These are phyloP conservation scores for Dascillus cervinus DNA, from an alignment of 2,888 invertebrate genomes.

Conservation along the genomic window DNA sequence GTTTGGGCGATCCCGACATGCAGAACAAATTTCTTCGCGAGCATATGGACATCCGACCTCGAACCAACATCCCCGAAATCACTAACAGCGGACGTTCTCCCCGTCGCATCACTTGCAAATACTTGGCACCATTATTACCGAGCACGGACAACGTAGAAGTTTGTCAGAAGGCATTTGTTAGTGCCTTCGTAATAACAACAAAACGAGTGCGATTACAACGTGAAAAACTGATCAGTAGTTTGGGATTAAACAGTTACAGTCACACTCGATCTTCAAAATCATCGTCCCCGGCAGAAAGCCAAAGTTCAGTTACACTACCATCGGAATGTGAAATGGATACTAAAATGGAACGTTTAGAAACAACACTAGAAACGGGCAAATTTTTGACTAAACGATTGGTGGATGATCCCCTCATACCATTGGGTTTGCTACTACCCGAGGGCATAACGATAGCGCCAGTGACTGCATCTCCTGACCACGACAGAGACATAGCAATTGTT, in stretches of 20 bases:
- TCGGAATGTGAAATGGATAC: slow-evolving; percentile 17
- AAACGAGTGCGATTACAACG: slow-evolving; percentile 46
- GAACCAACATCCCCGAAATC: slow-evolving; percentile 36
- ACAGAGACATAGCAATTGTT: slow-evolving; percentile 46
- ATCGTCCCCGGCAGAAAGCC: slow-evolving; percentile 18
- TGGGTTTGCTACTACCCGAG: slow-evolving; percentile 41
- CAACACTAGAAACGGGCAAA: slow-evolving; percentile 1
- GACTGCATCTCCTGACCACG: slow-evolving; percentile 40
- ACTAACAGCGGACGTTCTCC: slow-evolving; percentile 35
- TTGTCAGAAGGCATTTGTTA: slow-evolving; percentile 50
- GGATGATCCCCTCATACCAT: slow-evolving; percentile 41
- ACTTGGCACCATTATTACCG: slow-evolving; percentile 41
- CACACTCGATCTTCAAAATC: slow-evolving; percentile 26
- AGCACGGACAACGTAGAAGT: slow-evolving; percentile 40
- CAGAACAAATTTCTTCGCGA: slow-evolving; percentile 46
- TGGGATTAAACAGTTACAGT: slow-evolving; percentile 42
- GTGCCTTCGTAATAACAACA: slow-evolving; percentile 48
- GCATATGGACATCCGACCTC: slow-evolving; percentile 45
- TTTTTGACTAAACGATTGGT: slow-evolving; percentile 23
- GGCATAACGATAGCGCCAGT: slow-evolving; percentile 44
- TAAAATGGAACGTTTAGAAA: slow-evolving; percentile 7
- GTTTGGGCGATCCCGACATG: slow-evolving; percentile 43
- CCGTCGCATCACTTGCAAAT: slow-evolving; percentile 47
- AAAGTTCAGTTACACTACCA: slow-evolving; percentile 14
- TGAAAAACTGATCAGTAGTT: slow-evolving; percentile 44